Conservation (phyloP, 1,140 invertebrate genomes). For the Lutraria rhynchaena region DNA sequence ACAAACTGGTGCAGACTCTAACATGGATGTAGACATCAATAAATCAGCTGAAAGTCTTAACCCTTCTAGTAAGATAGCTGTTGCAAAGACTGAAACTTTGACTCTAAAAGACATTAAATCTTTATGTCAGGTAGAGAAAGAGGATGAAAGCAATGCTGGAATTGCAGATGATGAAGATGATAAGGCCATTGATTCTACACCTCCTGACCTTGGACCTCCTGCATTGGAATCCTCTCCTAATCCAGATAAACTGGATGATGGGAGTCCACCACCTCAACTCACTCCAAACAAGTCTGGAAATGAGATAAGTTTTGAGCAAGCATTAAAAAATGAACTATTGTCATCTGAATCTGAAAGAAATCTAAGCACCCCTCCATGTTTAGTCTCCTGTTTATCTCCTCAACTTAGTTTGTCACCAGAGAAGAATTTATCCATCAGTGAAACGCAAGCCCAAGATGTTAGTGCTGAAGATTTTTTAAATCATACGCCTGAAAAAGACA, state of each 20-base stretch:
- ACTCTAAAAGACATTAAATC: constrained; percentile 55
- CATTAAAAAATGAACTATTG: neutral
- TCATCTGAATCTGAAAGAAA: neutral
- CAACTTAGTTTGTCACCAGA: constrained; percentile 26
- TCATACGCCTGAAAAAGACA: constrained; percentile 1
- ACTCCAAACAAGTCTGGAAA: constrained; percentile 22
- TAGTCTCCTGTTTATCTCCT: constrained; percentile 49
- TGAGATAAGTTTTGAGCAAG: constrained; percentile 8
- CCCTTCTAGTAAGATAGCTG: constrained; percentile 49
- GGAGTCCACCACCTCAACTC: constrained; percentile 34
- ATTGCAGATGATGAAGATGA: neutral
- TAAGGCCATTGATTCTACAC: constrained; percentile 22
- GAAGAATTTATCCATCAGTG: neutral
- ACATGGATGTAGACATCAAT: neutral
- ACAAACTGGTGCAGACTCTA: constrained; percentile 10
- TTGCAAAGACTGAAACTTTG: constrained; percentile 54
- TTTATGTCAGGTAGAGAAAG: constrained; percentile 40
- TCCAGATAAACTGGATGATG: constrained; percentile 19
- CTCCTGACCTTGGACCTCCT: constrained; percentile 69
- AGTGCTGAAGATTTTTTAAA: constrained; percentile 15
- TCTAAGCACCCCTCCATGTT: constrained; percentile 30
- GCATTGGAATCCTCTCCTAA: constrained; percentile 44
- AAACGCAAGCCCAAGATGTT: neutral
- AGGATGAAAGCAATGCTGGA: neutral
- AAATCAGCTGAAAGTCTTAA: neutral